These are phyloP conservation scores for Polypterus senegalus DNA, from an alignment of 2,113 vertebrate species.

Conservation along the genomic window DNA sequence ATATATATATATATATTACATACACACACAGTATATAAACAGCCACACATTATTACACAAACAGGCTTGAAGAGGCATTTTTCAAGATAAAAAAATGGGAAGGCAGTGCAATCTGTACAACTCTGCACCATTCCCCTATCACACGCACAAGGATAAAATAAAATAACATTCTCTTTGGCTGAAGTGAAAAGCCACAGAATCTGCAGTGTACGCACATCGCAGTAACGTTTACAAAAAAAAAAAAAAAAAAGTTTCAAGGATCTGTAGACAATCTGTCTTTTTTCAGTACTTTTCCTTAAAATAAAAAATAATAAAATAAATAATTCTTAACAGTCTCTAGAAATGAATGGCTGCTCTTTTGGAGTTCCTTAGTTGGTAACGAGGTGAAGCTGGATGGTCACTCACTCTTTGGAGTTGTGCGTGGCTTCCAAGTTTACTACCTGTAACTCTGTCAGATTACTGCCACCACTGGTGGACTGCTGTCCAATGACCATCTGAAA, in stretches of 20 bases:
- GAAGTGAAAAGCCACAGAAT: slow-evolving; percentile 44
- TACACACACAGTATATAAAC: neutral
- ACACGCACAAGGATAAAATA: slow-evolving; percentile 15
- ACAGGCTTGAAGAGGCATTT: slow-evolving; percentile 37
- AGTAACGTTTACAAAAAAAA: slow-evolving; percentile 13
- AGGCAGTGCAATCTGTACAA: slow-evolving; percentile 37
- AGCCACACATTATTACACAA: slow-evolving; percentile 47
- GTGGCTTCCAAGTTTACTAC: slow-evolving; percentile 81
- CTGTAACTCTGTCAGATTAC: slow-evolving; percentile 92
- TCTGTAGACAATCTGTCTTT: neutral
- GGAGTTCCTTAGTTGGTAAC: slow-evolving; percentile 20
- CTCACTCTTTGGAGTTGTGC: slow-evolving; percentile 75
- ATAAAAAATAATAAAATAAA: slow-evolving; percentile 70
- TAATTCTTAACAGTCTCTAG: slow-evolving; percentile 67
- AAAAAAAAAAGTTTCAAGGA: slow-evolving; percentile 9
- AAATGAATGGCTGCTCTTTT: slow-evolving; percentile 22
- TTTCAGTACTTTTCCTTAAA: neutral
- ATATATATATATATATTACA: no score
- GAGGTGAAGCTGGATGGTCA: slow-evolving; percentile 49
- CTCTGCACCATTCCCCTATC: slow-evolving; percentile 22
- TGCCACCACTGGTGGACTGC: slow-evolving; percentile 80
- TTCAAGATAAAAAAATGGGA: slow-evolving; percentile 25
- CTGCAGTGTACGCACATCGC: slow-evolving; percentile 25
- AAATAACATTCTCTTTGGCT: slow-evolving; percentile 53
- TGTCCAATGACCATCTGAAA: slow-evolving; percentile 94